Percentiles rank a stretch among this genome's conserved stretches.
Conservation (phyloP, 2,113 vertebrate species). For the Scomber japonicus region DNA sequence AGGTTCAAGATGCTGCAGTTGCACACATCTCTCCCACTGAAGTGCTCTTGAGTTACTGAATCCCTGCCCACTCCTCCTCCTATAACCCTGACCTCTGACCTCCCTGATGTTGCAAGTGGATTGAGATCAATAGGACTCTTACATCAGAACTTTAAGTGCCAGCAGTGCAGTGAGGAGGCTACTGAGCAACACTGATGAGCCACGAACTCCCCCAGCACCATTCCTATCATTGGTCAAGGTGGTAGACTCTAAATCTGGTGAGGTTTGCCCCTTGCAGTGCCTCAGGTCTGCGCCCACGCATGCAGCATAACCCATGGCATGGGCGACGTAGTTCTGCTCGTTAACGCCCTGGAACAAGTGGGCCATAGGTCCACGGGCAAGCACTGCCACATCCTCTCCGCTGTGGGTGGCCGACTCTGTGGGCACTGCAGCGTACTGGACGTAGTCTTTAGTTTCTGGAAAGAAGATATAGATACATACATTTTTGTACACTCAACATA, state of each 20-base stretch:
- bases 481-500: not conserved
- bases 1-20: not conserved
- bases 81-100: constrained; percentile 14
- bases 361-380: constrained; percentile 84
- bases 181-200: constrained; percentile 11
- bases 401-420: constrained; percentile 80
- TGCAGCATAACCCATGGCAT: constrained; percentile 83
- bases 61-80: not conserved
- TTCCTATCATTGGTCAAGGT: not conserved
- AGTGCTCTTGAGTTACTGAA: not conserved
- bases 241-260: not conserved
- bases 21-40: not conserved
- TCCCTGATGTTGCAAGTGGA: not conserved
- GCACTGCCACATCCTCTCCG: constrained; percentile 83
- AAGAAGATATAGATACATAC: not conserved
- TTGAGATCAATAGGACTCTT: constrained; percentile 7
- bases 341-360: constrained; percentile 85
- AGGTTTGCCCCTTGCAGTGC: constrained; percentile 70
- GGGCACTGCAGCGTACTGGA: constrained; percentile 79
- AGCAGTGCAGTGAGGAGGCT: constrained; percentile 57
- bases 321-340: constrained; percentile 85
- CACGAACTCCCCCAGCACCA: not conserved
- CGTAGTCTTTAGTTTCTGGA: constrained; percentile 77
- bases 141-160: constrained; percentile 35
- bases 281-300: constrained; percentile 80